phyloP scores from a whole-genome alignment of 2,888 invertebrate genomes.

The Amphipoea oculea region DNA sequence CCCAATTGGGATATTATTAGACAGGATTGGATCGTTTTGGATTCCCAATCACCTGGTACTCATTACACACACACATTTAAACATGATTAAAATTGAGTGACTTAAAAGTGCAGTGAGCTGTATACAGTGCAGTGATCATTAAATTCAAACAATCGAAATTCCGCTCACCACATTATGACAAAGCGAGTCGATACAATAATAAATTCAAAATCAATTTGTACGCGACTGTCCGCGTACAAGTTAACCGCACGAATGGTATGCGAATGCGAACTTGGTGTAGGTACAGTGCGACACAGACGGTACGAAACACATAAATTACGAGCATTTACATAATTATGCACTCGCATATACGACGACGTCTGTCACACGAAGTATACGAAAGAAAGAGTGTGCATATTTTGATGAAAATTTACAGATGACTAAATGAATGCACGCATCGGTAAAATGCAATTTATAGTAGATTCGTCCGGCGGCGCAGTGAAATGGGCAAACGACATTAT shows the following conservation, averaged over 20 bases:
- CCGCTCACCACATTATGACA: constrained; percentile 48
- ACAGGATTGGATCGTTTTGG: background rate
- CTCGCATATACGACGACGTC: constrained; percentile 20
- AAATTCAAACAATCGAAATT: constrained; percentile 40
- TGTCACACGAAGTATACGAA: constrained; percentile 42
- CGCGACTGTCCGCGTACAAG: constrained; percentile 40
- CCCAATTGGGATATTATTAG: constrained; percentile 17
- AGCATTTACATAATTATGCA: constrained; percentile 60
- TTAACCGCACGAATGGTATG: constrained; percentile 49
- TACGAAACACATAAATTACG: constrained; percentile 51
- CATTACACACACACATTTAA: background rate
- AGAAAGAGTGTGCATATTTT: constrained; percentile 27
- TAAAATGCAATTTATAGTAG: background rate
- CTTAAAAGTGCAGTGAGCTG: background rate
- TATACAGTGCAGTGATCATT: constrained; percentile 13
- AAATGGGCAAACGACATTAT: background rate
- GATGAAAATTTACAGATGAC: constrained; percentile 11
- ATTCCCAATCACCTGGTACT: background rate
- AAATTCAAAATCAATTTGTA: constrained; percentile 34
- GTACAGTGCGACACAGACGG: constrained; percentile 43
- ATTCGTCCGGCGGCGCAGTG: background rate
- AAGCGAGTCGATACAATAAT: background rate
- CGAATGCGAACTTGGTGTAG: constrained; percentile 25
- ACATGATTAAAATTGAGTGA: background rate
- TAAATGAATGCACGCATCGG: constrained; percentile 15